Conservation (phyloP, 2,888 invertebrate species). For the Ormyrus thymus region DNA sequence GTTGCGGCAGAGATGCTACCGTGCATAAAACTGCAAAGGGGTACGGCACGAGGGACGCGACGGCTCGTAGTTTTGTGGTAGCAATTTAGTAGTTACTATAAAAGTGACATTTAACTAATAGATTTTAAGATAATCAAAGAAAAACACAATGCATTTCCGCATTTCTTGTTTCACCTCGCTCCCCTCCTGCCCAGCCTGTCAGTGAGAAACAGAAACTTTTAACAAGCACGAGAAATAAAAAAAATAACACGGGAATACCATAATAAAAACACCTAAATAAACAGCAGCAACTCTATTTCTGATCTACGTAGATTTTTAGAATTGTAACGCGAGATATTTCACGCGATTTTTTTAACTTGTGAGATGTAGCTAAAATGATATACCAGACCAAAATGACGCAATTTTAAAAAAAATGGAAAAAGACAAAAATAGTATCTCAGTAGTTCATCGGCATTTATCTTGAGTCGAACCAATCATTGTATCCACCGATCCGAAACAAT, state of each 20-base stretch:
- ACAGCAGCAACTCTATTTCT: constrained; percentile 39
- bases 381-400: constrained; percentile 25
- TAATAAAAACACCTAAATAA: constrained; percentile 19
- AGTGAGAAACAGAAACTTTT: constrained; percentile 31
- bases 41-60: constrained; percentile 49
- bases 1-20: constrained; percentile 35
- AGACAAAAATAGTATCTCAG: constrained; percentile 27
- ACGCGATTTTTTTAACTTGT: constrained; percentile 48
- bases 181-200: constrained; percentile 52
- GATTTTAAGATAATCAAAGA: constrained; percentile 51
- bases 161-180: constrained; percentile 54
- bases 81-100: constrained; percentile 52
- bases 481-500: constrained; percentile 35
- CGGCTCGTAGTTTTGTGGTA: constrained; percentile 48
- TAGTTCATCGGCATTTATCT: constrained; percentile 42
- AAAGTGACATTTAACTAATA: constrained; percentile 51
- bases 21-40: constrained; percentile 28
- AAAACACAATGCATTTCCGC: constrained; percentile 46
- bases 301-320: constrained; percentile 44
- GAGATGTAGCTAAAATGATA: constrained; percentile 19
- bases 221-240: constrained; percentile 15
- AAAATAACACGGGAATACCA: not conserved
- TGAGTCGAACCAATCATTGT: constrained; percentile 43
- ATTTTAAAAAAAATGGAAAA: constrained; percentile 20
- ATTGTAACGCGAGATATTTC: constrained; percentile 39